These are phyloP conservation scores for Parapsyche elsis DNA, from an alignment of 1,140 invertebrate genomes.

Conservation along the genomic window DNA sequence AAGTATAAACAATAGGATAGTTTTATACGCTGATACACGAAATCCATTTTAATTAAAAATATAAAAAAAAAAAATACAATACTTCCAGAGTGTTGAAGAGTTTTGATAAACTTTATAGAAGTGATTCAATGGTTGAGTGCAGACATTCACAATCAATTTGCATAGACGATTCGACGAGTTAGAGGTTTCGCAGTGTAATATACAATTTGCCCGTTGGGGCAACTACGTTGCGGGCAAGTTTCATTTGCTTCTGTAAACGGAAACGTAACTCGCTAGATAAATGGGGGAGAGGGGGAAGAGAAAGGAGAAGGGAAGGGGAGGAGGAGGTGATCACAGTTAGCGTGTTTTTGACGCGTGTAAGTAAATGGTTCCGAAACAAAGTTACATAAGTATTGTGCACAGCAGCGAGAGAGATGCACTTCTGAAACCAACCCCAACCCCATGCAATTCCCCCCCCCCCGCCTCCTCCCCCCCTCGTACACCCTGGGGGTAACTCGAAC, in stretches of 20 bases:
- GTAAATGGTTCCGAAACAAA: slow-evolving; percentile 9
- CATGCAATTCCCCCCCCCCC: not conserved
- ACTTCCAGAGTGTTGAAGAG: too few species aligned
- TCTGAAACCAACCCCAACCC: not conserved
- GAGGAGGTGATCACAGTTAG: not conserved
- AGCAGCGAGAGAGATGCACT: not conserved
- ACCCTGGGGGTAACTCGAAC: not conserved
- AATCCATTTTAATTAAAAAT: too few species aligned
- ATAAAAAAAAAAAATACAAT: too few species aligned
- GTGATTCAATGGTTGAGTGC: not conserved
- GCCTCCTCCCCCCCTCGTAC: not conserved
- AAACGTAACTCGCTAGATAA: not conserved
- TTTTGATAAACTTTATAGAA: too few species aligned
- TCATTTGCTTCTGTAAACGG: not conserved
- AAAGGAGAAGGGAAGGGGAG: too few species aligned
- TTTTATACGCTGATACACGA: too few species aligned
- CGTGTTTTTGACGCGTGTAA: slow-evolving; percentile 13
- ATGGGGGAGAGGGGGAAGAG: not conserved
- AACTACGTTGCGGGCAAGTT: not conserved
- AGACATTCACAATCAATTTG: not conserved
- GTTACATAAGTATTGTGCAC: slow-evolving; percentile 8
- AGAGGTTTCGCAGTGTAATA: not conserved
- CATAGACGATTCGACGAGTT: not conserved
- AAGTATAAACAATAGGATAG: too few species aligned
- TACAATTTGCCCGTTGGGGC: not conserved